Base-by-base conservation (phyloP, 2,113 vertebrate genomes). In the Tychaedon coryphoeus region DNA sequence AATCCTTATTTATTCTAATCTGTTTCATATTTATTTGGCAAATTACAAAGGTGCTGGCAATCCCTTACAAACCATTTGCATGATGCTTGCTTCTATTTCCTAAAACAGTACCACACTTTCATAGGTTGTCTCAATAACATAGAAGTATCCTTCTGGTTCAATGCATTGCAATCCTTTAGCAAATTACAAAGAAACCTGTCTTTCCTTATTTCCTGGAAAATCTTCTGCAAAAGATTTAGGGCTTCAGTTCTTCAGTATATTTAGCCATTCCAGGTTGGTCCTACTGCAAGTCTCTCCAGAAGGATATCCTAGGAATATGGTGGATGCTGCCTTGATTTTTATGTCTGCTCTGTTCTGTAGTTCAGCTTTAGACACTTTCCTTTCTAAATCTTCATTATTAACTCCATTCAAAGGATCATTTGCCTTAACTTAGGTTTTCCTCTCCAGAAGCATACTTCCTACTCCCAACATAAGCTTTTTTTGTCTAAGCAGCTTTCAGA, bases 1-100 rank as follows among this genome's bases (percentile, higher is more conserved):
- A 90, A 76, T 58, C 12, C 6, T 86, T 70, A 45, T 83, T 79
- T 88, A 66, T 95, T 90, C 13, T 73, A 54, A 76, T 34, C 54
- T 86, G 3, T 82, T 90, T 79, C 54, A 62, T 20, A 80, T 83
- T 79, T 76, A 82, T 54, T 47, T 69, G 40, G 25, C 23, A 82
- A 82, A 90, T 79, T 60, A 69, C 11, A 83, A 73, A 75, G 14
- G 23, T 43, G 29, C 5, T 5, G 2, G 22, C 29, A 90, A 72
- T 83, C 45, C 84, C 38, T 23, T 69, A 15, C 31, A 89, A 73
- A 73, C 28, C 8, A 14, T 57, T 48, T 78, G 40, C 18, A 69
- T 42, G 8, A 64, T 54, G 6, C 16, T 82, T 65, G n/a, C 78
- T 17, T 72, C 31, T 65, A 0, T 23, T 79, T 79, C 62, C 36